Evolutionary conservation across 2,113 vertebrate species (phyloP).

Genomic region (Ctenodactylus gundi): DNA sequence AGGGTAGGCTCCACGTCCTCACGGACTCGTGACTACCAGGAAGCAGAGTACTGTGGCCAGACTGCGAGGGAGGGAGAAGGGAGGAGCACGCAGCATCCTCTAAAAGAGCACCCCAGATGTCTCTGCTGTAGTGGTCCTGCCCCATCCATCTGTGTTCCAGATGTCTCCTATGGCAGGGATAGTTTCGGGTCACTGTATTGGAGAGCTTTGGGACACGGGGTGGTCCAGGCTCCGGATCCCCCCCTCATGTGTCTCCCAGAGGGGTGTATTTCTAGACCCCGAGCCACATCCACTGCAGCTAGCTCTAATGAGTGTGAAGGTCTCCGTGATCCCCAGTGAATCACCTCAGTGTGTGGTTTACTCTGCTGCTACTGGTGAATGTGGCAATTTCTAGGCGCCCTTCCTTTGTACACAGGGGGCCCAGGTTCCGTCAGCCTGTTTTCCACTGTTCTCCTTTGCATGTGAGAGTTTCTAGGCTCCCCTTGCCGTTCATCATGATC

Average conservation of each 20-base stretch:
- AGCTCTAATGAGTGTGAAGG: neutral
- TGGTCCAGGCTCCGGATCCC: neutral
- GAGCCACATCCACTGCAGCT: neutral
- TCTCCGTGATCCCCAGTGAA: neutral
- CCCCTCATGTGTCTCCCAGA: neutral
- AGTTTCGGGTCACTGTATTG: neutral
- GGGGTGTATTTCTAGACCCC: neutral
- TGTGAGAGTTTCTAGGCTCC: neutral
- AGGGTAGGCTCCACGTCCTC: neutral
- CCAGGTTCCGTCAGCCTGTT: neutral
- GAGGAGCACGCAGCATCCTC: neutral
- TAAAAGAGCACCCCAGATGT: neutral
- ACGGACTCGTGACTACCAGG: neutral
- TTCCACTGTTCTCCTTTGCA: neutral
- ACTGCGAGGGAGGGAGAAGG: neutral
- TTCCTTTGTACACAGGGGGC: neutral
- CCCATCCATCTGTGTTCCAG: neutral
- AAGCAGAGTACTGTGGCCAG: conserved; percentile 9
- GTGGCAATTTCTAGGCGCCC: neutral
- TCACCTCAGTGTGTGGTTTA: neutral
- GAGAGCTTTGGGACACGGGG: neutral
- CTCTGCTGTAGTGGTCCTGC: neutral
- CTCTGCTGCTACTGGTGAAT: neutral
- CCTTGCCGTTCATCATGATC: neutral
- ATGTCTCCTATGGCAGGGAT: neutral